Evolutionary conservation across 1,140 invertebrate genomes (phyloP).

Genomic region (Drosophila tsacasi): DNA sequence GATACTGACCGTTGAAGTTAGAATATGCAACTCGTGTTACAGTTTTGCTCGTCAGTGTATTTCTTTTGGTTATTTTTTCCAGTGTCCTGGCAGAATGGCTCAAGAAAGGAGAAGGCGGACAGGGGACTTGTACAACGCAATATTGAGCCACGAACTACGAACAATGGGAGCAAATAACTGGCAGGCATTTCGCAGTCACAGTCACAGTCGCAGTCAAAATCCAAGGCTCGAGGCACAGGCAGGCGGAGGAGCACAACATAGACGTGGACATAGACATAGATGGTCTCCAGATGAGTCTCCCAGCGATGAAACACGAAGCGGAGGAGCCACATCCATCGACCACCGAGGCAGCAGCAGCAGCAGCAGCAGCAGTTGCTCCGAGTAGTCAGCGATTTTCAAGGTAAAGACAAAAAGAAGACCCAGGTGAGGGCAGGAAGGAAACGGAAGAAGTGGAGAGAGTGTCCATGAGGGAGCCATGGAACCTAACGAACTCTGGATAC

Average conservation of each 20-base stretch:
- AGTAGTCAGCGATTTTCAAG: slow-evolving; percentile 76
- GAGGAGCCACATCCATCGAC: slow-evolving; percentile 58
- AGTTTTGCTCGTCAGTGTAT: too few species aligned
- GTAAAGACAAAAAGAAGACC: slow-evolving; percentile 67
- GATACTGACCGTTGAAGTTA: too few species aligned
- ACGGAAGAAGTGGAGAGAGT: slow-evolving; percentile 11
- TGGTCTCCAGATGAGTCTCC: slow-evolving; percentile 50
- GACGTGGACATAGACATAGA: slow-evolving; percentile 45
- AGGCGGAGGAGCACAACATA: slow-evolving; percentile 5
- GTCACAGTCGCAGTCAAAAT: background rate
- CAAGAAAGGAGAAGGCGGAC: background rate
- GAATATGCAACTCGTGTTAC: too few species aligned
- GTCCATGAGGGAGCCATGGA: background rate
- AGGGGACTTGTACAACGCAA: slow-evolving; percentile 55
- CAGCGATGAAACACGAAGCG: slow-evolving; percentile 52
- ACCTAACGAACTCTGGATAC: slow-evolving; percentile 33
- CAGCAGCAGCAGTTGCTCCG: slow-evolving; percentile 26
- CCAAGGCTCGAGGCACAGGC: background rate
- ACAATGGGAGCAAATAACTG: slow-evolving; percentile 83
- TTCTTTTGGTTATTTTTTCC: background rate
- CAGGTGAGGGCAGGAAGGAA: slow-evolving; percentile 14
- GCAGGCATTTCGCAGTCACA: slow-evolving; percentile 67
- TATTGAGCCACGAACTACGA: slow-evolving; percentile 79
- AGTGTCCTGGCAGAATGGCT: background rate
- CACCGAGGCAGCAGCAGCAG: slow-evolving; percentile 66